Conservation (phyloP, 2,797 vertebrate genomes). For the Hypotaenidia okinawae region DNA sequence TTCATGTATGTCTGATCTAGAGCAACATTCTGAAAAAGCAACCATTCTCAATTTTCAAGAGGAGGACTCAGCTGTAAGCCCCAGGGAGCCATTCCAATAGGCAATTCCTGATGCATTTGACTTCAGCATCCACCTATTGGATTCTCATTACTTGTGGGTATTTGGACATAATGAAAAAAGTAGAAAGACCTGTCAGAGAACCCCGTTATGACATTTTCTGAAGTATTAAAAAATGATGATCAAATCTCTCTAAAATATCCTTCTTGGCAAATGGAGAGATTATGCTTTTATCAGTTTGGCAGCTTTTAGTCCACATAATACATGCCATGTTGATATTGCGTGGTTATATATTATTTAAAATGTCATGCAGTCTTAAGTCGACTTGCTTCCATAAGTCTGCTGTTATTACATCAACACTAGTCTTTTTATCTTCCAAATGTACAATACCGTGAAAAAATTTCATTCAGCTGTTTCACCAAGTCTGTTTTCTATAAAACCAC, state of each 20-base stretch:
- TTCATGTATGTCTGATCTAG: background rate
- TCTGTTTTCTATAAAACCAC: constrained; percentile 19
- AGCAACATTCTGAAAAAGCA: background rate
- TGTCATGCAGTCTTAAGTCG: background rate
- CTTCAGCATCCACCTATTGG: background rate
- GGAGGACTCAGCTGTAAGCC: background rate
- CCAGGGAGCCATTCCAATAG: background rate
- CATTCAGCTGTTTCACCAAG: background rate
- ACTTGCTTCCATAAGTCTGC: background rate
- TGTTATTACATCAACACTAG: background rate
- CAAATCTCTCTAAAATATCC: background rate
- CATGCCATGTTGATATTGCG: background rate
- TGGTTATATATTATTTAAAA: constrained; percentile 16
- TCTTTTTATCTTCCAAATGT: constrained; percentile 2
- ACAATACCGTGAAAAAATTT: background rate
- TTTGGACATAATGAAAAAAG: background rate
- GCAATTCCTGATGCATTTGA: background rate
- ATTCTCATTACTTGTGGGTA: background rate
- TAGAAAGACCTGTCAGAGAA: background rate
- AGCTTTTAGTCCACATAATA: background rate
- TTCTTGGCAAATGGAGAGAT: background rate
- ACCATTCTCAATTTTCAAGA: background rate
- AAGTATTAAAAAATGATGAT: background rate
- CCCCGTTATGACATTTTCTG: background rate
- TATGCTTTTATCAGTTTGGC: background rate